A percentile compares a stretch with the other conserved stretches of the same genome.
phyloP scores from a whole-genome alignment of 2,113 vertebrate genomes.

The Lamprologus tigripictilis region DNA sequence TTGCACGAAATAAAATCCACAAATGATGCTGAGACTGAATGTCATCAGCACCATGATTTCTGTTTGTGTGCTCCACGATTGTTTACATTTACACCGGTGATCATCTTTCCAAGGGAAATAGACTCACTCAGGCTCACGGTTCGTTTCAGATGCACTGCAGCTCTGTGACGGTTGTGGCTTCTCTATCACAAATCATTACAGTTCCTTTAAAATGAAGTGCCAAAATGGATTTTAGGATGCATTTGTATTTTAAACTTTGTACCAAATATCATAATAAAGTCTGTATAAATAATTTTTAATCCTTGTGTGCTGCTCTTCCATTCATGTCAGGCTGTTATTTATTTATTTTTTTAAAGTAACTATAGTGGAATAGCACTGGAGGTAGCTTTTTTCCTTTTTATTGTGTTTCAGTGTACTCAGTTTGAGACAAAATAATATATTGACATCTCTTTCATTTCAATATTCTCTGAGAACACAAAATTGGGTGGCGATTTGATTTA shows the following conservation, averaged over 20 bases:
- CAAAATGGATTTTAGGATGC: neutral
- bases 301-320: neutral
- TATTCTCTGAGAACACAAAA: neutral
- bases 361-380: neutral
- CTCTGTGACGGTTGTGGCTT: neutral
- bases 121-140: neutral
- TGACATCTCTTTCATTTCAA: neutral
- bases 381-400: fast-evolving
- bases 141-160: neutral
- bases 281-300: neutral
- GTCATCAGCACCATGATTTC: neutral
- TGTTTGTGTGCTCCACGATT: neutral
- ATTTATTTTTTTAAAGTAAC: neutral
- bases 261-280: slow-evolving; percentile 27
- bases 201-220: slow-evolving; percentile 17
- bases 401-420: neutral
- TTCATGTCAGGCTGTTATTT: neutral
- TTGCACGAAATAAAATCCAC: neutral
- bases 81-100: neutral
- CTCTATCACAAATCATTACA: neutral
- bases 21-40: neutral
- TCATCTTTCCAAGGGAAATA: neutral
- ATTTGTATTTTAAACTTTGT: neutral
- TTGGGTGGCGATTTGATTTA: neutral
- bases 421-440: neutral